Evolutionary conservation across 2,113 vertebrate species (phyloP), one percentile per base, ranked within the genome.

Genomic region (Macrotus californicus): DNA sequence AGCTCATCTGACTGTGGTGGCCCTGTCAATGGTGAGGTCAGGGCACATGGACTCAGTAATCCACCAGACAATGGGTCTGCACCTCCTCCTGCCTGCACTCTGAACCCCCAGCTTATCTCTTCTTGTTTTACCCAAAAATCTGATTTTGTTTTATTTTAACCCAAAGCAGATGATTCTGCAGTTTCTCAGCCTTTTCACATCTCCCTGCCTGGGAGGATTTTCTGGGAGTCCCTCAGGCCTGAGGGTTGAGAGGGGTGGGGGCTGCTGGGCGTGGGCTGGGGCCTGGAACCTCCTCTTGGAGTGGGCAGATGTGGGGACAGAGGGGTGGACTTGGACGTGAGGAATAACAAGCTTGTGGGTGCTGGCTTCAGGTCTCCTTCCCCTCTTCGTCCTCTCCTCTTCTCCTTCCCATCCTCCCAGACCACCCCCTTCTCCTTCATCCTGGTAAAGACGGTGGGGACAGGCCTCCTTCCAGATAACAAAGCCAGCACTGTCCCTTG

Each of bases 91-190:
- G 29, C 50, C 85, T 43, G 3, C 29, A 3, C 81, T 48, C 67
- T 39, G 54, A 61, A 50, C 95, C 77, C 72, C 73, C 66, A 67
- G 90, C 52, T 93, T 52, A 43, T 94, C 77, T 16, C 26, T 43
- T 93, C 41, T 36, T 73, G 72, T 84, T 54, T 10, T 13, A 22
- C 43, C 39, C 26, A 52, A 79, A 88, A 73, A 59, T 4, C 29
- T 18, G 54, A 82, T 14, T 89, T 80, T 29, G 48, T 48, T 96
- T 96, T 22, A 41, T 36, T 83, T 76, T 88, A 87, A 82, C 75
- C 81, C 24, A 87, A 91, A 93, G 89, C 82, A 96, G 94, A 94
- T 75, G 91, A 87, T 48, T 18, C 0, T 0, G 22, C 46, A 21
- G 36, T 50, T n/a, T n/a, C 69, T 43, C 6, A 1, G 59, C 29